phyloP scores from a whole-genome alignment of 2,113 vertebrate genomes.

The Arizona elegans region DNA sequence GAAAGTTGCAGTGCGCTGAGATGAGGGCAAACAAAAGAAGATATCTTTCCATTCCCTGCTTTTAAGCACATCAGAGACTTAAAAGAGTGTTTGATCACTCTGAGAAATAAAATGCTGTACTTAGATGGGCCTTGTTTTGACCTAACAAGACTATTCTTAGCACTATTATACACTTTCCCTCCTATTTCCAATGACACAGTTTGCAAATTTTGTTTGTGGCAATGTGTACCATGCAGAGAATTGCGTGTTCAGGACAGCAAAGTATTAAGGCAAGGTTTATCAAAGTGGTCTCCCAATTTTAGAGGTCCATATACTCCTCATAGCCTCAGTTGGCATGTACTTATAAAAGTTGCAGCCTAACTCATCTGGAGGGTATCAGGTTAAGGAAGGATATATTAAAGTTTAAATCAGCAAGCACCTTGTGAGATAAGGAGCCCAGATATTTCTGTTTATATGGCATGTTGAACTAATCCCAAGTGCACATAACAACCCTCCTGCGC shows the following conservation, averaged over 20 bases:
- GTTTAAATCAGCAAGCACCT: neutral
- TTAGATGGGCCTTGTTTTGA: neutral
- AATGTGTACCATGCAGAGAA: slow-evolving; percentile 4
- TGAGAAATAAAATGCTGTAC: neutral
- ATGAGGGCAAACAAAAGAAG: neutral
- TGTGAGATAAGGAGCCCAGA: neutral
- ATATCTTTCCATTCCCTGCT: neutral
- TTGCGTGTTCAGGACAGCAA: slow-evolving; percentile 14
- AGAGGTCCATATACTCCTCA: neutral
- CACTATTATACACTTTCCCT: slow-evolving; percentile 1
- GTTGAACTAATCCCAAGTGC: neutral
- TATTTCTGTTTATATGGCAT: neutral
- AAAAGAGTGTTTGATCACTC: neutral
- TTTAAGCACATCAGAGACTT: neutral
- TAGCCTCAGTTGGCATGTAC: neutral
- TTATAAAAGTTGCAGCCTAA: neutral
- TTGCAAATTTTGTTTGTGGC: slow-evolving; percentile 8
- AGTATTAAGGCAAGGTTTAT: neutral
- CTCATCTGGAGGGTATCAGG: neutral
- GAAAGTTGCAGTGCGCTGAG: neutral
- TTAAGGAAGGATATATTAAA: neutral
- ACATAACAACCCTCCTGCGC: neutral
- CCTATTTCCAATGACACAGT: neutral
- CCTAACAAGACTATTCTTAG: neutral
- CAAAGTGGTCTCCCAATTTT: neutral